Conservation (phyloP, 2,888 invertebrate genomes). For the Eulithis prunata region DNA sequence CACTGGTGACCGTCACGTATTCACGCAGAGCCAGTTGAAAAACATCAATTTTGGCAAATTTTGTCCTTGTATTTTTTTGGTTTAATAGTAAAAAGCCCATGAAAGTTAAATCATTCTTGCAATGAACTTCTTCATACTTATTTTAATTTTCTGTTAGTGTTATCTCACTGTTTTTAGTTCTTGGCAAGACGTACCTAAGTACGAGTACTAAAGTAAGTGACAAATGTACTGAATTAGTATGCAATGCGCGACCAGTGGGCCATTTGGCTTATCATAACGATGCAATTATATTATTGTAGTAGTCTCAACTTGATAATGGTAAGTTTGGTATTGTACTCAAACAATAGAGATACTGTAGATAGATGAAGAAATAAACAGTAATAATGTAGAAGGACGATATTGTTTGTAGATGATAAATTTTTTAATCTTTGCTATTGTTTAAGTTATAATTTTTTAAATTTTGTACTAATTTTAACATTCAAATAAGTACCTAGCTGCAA, state of each 20-base stretch:
- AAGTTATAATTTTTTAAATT: too few relatives aligned
- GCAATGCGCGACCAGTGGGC: constrained; percentile 40
- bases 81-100: too few relatives aligned
- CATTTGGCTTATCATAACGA: constrained; percentile 39
- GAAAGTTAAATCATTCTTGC: too few relatives aligned
- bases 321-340: constrained; percentile 8
- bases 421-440: too few relatives aligned
- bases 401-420: neutral
- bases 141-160: neutral
- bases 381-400: neutral
- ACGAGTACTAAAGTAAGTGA: neutral
- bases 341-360: constrained; percentile 1
- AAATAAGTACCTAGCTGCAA: too few relatives aligned
- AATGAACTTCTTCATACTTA: too few relatives aligned
- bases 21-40: too few relatives aligned
- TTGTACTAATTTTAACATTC: too few relatives aligned
- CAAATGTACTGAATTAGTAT: constrained; percentile 42
- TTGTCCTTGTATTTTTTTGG: too few relatives aligned
- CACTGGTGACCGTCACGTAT: too few relatives aligned
- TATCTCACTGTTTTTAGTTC: neutral
- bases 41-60: too few relatives aligned
- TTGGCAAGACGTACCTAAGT: neutral
- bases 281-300: neutral
- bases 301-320: constrained; percentile 1
- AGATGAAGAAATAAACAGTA: neutral